Percentiles rank a stretch among this genome's conserved stretches.
phyloP scores from a whole-genome alignment of 1,140 invertebrate species.

The Diuraphis noxia region DNA sequence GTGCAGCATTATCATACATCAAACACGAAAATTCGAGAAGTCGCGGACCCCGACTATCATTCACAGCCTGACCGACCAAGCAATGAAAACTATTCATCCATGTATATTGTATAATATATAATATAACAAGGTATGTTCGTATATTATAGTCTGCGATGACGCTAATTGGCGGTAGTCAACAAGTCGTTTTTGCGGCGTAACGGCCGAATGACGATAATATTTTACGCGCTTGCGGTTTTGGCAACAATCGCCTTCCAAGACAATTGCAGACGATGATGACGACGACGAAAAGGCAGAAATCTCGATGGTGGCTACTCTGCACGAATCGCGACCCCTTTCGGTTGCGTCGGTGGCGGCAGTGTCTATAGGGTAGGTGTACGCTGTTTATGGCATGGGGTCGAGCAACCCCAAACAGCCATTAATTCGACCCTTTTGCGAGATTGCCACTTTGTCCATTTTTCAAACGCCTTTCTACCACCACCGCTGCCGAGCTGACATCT shows the following conservation, averaged over 20 bases:
- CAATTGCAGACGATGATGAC: neutral
- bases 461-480: slow-evolving; percentile 33
- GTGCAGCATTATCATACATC: neutral
- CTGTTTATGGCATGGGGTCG: slow-evolving; percentile 45
- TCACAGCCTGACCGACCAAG: neutral
- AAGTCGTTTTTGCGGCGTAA: slow-evolving; percentile 37
- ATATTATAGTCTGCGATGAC: neutral
- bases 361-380: neutral
- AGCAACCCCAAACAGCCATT: slow-evolving; percentile 49
- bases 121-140: neutral
- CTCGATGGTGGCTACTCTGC: neutral
- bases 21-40: neutral
- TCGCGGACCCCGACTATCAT: neutral
- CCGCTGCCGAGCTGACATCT: neutral
- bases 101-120: neutral
- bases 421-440: slow-evolving; percentile 53
- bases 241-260: slow-evolving; percentile 39
- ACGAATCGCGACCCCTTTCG: slow-evolving; percentile 1
- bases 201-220: slow-evolving; percentile 24
- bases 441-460: slow-evolving; percentile 53
- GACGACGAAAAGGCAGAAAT: slow-evolving; percentile 32
- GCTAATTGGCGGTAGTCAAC: slow-evolving; percentile 34
- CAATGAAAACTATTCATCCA: neutral
- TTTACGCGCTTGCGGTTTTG: slow-evolving; percentile 40
- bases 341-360: neutral